These are phyloP conservation scores for Sebastes cheni DNA, from an alignment of 2,797 vertebrate species.

Conservation along the genomic window DNA sequence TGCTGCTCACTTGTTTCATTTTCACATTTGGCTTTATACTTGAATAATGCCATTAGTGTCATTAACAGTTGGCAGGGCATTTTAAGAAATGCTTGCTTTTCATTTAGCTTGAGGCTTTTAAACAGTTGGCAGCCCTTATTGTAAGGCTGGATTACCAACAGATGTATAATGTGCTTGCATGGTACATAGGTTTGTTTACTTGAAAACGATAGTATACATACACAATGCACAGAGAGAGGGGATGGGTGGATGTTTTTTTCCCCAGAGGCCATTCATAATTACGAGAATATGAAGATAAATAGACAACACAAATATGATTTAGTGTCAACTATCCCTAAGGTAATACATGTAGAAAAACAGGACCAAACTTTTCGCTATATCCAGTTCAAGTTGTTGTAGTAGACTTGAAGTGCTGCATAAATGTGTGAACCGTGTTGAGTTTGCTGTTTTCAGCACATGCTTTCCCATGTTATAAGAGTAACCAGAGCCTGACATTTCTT, in stretches of 20 bases:
- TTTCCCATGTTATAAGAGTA: neutral
- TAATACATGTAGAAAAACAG: neutral
- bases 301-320: neutral
- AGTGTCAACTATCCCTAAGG: neutral
- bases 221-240: neutral
- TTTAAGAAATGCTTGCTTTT: slow-evolving; percentile 10
- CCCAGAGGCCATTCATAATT: neutral
- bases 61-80: neutral
- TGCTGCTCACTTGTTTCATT: neutral
- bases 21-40: neutral
- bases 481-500: slow-evolving; percentile 33
- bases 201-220: neutral
- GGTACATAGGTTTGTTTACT: neutral
- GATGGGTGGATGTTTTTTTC: neutral
- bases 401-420: neutral
- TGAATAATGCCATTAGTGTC: neutral
- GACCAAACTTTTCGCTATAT: neutral
- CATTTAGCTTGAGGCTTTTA: neutral
- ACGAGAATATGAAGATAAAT: neutral
- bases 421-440: neutral
- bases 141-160: neutral
- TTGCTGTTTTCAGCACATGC: neutral
- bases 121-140: neutral
- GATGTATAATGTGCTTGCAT: neutral
- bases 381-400: neutral